Conservation (phyloP, 2,888 invertebrate genomes). For the Rotaria socialis region DNA sequence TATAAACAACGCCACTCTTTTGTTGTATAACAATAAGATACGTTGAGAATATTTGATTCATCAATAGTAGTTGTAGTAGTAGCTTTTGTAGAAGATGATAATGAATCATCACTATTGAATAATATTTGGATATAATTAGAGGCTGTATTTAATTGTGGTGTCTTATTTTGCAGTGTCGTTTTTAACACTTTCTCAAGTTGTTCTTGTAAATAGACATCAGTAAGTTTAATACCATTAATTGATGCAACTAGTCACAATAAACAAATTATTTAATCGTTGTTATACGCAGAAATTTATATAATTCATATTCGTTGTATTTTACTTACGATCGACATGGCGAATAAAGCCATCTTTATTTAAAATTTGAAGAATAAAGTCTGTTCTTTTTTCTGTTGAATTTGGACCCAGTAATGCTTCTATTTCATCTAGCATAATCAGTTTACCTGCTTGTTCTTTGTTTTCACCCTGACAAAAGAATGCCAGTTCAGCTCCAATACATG, state of each 20-base stretch:
- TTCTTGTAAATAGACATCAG: conserved; percentile 1
- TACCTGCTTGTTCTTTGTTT: background rate
- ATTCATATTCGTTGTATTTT: background rate
- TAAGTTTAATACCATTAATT: background rate
- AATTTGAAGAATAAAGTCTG: background rate
- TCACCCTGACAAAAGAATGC: background rate
- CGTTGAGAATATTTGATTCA: background rate
- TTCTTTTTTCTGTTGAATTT: background rate
- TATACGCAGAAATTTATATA: no score
- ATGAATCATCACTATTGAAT: background rate
- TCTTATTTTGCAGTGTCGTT: background rate
- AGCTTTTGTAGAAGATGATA: background rate
- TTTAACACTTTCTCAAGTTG: background rate
- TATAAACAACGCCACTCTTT: conserved; percentile 29
- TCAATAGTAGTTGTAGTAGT: background rate
- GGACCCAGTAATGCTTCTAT: background rate
- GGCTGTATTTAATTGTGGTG: background rate
- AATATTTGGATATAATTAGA: background rate
- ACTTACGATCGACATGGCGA: background rate
- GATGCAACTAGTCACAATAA: background rate
- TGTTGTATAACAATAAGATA: conserved; percentile 4
- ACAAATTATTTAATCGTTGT: no score
- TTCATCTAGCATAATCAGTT: background rate
- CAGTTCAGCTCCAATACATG: background rate
- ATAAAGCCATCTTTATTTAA: background rate